Base-by-base conservation (phyloP, 2,113 vertebrate genomes). In the Addax nasomaculatus region DNA sequence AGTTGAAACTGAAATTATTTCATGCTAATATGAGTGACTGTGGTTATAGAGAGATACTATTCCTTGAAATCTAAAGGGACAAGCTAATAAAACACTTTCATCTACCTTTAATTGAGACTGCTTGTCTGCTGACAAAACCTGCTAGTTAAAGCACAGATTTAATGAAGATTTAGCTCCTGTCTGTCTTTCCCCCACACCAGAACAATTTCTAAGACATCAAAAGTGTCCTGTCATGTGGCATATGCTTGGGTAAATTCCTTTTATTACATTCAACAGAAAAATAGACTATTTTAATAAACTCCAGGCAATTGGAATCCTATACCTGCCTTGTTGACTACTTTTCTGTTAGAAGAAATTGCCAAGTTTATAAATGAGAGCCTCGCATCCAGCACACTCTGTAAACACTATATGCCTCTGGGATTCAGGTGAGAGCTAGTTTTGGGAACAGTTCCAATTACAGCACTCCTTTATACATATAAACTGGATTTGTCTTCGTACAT, bases 161-260 rank as follows among this genome's bases (percentile, higher is more conserved):
- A 95, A 92, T 33, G 88, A 96, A 95, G 91, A 97, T 62, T 97
- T 85, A 84, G 64, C 25, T 93, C 5, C 2, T 13, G 47, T 92
- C 88, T 89, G 57, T 88, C 85, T 17, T 9, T 19, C 15, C n/a
- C 27, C 19, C 55, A 96, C 95, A 96, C 93, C 95, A 23, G 97
- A 73, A 94, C 79, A 83, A 80, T 94, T 12, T 43, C 58, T 70
- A 92, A 97, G 76, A 70, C 30, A 80, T n/a, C 67, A 90, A 64
- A 96, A 97, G 27, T 73, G 49, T 9, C 88, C 85, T 73, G 73
- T 85, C 90, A 58, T 95, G 64, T 97, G 96, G 85, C 5, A 84
- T 92, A 92, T 88, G 90, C 67, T 96, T 2, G 85, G 51, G 93
- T 47, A 98, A 98, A 96, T 97, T 93, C 23, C 64, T 97, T 94